A percentile compares a stretch with the other conserved stretches of the same genome.
Conservation (phyloP, 2,888 invertebrate genomes). For the Calameuta filiformis region DNA sequence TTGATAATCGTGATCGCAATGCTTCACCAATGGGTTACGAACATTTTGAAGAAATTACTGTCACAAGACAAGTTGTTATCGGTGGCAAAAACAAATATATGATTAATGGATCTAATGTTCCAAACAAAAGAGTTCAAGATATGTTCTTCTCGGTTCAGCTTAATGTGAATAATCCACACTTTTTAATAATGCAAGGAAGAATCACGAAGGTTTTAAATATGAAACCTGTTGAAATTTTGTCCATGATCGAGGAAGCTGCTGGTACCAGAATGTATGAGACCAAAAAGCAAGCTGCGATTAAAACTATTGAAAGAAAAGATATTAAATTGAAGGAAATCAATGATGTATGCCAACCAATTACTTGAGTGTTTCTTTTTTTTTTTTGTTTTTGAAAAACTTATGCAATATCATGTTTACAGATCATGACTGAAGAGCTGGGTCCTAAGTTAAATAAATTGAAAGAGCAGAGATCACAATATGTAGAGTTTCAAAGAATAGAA, state of each 20-base stretch:
- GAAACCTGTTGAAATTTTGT: constrained; percentile 96
- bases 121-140: constrained; percentile 91
- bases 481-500: constrained; percentile 88
- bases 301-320: constrained; percentile 93
- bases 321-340: constrained; percentile 88
- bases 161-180: constrained; percentile 99
- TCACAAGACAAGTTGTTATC: constrained; percentile 90
- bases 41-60: constrained; percentile 88
- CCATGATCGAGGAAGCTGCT: constrained; percentile 99
- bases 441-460: constrained; percentile 89
- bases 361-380: background rate
- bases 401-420: constrained; percentile 62
- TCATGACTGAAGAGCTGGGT: constrained; percentile 86
- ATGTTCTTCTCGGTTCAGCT: constrained; percentile 96
- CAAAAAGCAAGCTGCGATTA: constrained; percentile 88
- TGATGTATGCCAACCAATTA: constrained; percentile 68
- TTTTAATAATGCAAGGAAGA: constrained; percentile 99
- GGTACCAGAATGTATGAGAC: constrained; percentile 97
- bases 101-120: constrained; percentile 92
- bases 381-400: background rate
- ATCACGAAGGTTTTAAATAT: constrained; percentile 99
- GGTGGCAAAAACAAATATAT: constrained; percentile 93
- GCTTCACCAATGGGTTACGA: constrained; percentile 94
- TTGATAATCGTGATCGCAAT: constrained; percentile 87
- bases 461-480: constrained; percentile 84